phyloP scores from a whole-genome alignment of 2,113 vertebrate species.

The Illadopsis cleaveri region DNA sequence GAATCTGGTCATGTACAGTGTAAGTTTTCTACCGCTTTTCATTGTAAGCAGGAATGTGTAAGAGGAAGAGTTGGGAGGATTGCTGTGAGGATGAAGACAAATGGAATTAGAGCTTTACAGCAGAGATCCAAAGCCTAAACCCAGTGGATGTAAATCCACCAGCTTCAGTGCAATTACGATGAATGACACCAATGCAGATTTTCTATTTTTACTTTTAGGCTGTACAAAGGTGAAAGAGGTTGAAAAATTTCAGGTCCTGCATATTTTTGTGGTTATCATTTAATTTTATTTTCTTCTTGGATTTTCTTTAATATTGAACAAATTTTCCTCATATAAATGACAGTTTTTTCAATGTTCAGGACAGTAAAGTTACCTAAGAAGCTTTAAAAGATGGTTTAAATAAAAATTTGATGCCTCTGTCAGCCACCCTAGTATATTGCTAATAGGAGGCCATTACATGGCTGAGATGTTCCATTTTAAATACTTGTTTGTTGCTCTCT shows the following conservation, averaged over 20 bases:
- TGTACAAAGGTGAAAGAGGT: neutral
- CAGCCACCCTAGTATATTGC: neutral
- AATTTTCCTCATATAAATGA: neutral
- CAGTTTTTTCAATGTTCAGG: neutral
- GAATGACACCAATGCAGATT: neutral
- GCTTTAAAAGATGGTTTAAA: neutral
- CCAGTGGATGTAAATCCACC: neutral
- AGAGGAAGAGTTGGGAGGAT: neutral
- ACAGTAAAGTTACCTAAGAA: neutral
- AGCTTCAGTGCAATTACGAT: neutral
- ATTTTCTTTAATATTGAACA: neutral
- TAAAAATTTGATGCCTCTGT: neutral
- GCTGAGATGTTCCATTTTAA: neutral
- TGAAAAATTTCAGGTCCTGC: neutral
- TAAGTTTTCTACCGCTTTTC: neutral
- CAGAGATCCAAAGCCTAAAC: neutral
- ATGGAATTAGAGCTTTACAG: neutral
- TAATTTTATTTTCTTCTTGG: neutral
- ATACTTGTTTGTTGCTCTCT: neutral
- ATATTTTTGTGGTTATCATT: neutral
- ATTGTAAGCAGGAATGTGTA: neutral
- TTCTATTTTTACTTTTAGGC: neutral
- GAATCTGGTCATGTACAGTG: neutral
- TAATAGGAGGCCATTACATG: neutral
- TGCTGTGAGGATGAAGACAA: neutral